phyloP scores from a whole-genome alignment of 2,888 invertebrate genomes.

The Anaspis maculata region DNA sequence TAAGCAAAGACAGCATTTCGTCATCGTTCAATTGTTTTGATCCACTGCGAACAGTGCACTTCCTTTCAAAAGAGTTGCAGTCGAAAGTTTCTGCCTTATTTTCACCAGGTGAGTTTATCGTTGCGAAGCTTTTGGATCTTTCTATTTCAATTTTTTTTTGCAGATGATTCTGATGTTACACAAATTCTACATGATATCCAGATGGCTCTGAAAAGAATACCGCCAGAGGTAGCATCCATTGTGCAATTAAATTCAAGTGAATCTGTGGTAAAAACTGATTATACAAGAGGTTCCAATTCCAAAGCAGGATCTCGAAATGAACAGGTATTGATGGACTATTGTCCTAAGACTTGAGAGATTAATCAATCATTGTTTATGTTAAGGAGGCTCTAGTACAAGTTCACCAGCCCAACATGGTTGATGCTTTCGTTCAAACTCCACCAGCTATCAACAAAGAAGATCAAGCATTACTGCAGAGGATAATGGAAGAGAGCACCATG shows the following conservation, averaged over 20 bases:
- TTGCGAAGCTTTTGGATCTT: too few species aligned
- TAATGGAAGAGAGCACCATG: constrained; percentile 35
- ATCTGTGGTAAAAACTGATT: too few species aligned
- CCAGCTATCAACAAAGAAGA: constrained; percentile 27
- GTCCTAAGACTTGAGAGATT: too few species aligned
- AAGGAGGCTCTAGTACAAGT: background rate
- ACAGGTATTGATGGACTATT: background rate
- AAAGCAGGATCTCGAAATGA: too few species aligned
- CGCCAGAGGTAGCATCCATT: constrained; percentile 34
- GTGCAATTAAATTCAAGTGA: constrained; percentile 27
- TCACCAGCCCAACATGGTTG: background rate
- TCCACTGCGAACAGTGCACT: constrained; percentile 39
- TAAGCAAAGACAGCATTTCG: too few species aligned
- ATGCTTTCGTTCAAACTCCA: constrained; percentile 24
- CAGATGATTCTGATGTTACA: constrained; percentile 27
- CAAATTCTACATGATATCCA: constrained; percentile 38
- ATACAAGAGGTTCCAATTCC: too few species aligned
- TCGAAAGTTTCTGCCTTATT: too few species aligned
- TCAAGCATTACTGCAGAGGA: constrained; percentile 30
- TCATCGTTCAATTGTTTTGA: constrained; percentile 36
- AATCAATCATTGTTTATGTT: too few species aligned
- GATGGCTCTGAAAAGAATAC: constrained; percentile 35
- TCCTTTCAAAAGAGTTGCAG: constrained; percentile 37
- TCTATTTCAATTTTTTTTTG: background rate
- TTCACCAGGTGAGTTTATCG: too few species aligned